Conservation (phyloP, 2,113 vertebrate genomes). For the Emydocephalus ijimae region DNA sequence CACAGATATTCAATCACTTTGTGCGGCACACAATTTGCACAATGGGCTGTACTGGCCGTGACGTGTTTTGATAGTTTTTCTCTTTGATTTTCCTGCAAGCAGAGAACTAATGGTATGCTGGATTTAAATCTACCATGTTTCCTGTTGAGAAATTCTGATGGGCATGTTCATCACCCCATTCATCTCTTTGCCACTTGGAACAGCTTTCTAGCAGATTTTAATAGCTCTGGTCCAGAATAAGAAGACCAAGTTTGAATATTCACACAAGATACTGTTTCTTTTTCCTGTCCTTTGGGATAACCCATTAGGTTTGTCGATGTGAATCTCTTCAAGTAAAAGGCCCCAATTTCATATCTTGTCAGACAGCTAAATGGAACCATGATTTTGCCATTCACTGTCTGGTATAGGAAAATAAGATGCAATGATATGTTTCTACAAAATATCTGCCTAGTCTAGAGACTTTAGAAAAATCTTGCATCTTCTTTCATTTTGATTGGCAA, state of each 20-base stretch:
- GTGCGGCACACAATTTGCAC: neutral
- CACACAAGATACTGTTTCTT: neutral
- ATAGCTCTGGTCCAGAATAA: neutral
- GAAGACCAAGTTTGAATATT: neutral
- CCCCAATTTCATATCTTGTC: neutral
- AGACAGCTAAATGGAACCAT: neutral
- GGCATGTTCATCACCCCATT: neutral
- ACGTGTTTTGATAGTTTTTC: neutral
- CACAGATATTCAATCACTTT: neutral
- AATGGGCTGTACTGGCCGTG: neutral
- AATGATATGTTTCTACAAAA: neutral
- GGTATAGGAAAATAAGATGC: neutral
- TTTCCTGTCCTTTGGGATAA: neutral
- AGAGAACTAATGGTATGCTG: neutral
- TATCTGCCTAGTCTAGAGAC: neutral
- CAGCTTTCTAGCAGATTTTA: neutral
- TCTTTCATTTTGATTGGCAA: neutral
- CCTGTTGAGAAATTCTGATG: neutral
- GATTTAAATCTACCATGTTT: neutral
- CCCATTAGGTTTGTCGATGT: neutral
- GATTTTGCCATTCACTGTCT: neutral
- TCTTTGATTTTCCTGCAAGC: neutral
- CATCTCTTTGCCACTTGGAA: neutral
- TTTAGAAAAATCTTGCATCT: neutral
- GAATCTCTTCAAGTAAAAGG: neutral